Conservation (phyloP, 2,797 vertebrate species). For the Avahi laniger region DNA sequence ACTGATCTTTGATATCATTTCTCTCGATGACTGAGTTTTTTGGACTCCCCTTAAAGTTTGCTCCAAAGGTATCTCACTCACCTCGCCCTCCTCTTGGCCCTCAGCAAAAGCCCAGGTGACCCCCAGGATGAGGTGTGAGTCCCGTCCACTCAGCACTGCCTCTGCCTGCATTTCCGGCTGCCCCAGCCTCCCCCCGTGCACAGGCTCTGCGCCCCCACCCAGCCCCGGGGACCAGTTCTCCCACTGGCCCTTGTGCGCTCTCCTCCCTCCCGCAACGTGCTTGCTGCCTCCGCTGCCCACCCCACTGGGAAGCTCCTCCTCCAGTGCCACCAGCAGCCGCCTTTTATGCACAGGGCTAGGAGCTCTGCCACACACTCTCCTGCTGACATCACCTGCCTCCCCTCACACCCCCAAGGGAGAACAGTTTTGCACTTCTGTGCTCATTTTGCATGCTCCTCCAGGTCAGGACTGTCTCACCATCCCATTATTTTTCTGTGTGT, state of each 20-base stretch:
- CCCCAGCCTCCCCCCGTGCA: neutral
- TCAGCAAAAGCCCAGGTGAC: neutral
- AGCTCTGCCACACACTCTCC: neutral
- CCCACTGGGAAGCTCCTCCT: neutral
- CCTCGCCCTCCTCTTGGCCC: neutral
- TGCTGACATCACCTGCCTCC: neutral
- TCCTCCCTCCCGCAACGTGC: too few relatives aligned
- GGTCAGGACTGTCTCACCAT: neutral
- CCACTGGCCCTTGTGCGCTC: too few relatives aligned
- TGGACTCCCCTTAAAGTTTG: neutral
- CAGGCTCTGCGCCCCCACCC: accelerated
- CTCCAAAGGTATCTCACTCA: neutral
- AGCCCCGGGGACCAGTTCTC: accelerated
- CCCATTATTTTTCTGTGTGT: neutral
- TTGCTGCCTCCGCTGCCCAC: neutral
- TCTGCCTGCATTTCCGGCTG: neutral
- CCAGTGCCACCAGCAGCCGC: neutral
- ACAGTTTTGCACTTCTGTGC: neutral
- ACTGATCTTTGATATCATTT: neutral
- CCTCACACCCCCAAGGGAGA: neutral
- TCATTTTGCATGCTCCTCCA: neutral
- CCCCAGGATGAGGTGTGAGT: neutral
- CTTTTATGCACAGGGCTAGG: neutral
- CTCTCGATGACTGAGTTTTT: neutral
- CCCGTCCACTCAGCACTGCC: neutral